Conservation (phyloP, 2,113 vertebrate species). For the Nerophis lumbriciformis region DNA sequence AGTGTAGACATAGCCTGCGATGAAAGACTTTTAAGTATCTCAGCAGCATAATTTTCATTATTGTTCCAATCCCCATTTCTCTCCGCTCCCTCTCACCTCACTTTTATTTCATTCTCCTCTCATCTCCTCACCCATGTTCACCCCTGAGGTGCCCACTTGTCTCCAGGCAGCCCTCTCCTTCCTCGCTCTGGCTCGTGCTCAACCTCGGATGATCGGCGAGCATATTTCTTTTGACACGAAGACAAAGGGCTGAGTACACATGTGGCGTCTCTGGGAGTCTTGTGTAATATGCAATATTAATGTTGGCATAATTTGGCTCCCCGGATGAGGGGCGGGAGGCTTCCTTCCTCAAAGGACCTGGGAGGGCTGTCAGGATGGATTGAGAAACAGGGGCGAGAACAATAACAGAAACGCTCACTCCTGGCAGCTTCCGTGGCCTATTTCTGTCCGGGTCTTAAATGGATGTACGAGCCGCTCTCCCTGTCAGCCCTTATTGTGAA, state of each 20-base stretch:
- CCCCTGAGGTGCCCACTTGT: slow-evolving; percentile 7
- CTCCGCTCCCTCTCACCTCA: slow-evolving; percentile 25
- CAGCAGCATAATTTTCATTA: too few relatives aligned
- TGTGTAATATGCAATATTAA: slow-evolving; percentile 75
- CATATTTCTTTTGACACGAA: slow-evolving; percentile 67
- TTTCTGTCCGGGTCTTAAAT: slow-evolving; percentile 63
- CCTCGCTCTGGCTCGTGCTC: slow-evolving; percentile 27
- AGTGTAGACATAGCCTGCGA: too few relatives aligned
- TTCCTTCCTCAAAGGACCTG: slow-evolving; percentile 65
- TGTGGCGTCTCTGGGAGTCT: slow-evolving; percentile 60
- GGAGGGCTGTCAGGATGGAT: slow-evolving; percentile 68
- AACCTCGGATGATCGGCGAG: slow-evolving; percentile 55
- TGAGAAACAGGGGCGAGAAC: slow-evolving; percentile 59
- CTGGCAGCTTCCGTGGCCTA: slow-evolving; percentile 55
- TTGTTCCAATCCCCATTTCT: neutral
- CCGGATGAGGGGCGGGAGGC: slow-evolving; percentile 42
- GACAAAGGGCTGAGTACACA: slow-evolving; percentile 70
- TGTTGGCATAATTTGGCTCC: slow-evolving; percentile 71
- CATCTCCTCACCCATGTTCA: slow-evolving; percentile 5
- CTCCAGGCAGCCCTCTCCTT: slow-evolving; percentile 18
- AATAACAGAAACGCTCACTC: slow-evolving; percentile 61
- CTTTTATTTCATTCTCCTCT: slow-evolving; percentile 12
- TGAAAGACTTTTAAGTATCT: too few relatives aligned
- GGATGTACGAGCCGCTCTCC: slow-evolving; percentile 13
- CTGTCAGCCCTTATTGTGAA: slow-evolving; percentile 44